Percentiles rank a stretch among this genome's conserved stretches.
Conservation (phyloP, 2,797 vertebrate species). For the Acipenser transmontanus region DNA sequence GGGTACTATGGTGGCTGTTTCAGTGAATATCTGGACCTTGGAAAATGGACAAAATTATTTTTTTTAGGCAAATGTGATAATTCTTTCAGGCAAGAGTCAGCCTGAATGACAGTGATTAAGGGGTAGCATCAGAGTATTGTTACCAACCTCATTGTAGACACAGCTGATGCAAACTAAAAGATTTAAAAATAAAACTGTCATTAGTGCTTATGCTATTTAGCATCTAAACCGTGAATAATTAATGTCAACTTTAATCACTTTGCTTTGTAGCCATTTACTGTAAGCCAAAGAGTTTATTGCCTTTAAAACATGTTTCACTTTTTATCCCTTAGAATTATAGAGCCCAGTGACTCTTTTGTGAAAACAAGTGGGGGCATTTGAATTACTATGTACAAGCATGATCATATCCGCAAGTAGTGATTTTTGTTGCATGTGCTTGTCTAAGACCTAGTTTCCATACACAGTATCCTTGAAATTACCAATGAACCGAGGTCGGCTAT, state of each 20-base stretch:
- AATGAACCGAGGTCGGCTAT: no score
- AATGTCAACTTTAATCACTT: neutral
- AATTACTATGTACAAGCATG: no score
- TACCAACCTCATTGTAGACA: neutral
- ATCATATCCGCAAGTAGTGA: no score
- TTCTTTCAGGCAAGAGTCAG: neutral
- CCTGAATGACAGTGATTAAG: neutral
- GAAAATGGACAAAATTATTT: neutral
- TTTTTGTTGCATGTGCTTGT: no score
- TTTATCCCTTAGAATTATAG: no score
- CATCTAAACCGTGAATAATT: neutral
- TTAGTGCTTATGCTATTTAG: neutral
- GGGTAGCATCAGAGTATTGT: neutral
- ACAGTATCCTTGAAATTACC: no score
- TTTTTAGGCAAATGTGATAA: neutral
- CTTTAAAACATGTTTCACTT: no score
- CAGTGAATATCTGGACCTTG: neutral
- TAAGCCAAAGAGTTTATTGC: no score
- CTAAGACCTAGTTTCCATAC: no score
- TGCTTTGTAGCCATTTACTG: neutral
- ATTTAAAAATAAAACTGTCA: conserved; percentile 5
- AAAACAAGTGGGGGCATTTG: no score
- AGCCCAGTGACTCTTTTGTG: no score
- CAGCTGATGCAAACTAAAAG: neutral
- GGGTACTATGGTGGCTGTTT: no score